Base-by-base conservation (phyloP, 2,797 vertebrate species). In the Poeciliopsis infans region DNA sequence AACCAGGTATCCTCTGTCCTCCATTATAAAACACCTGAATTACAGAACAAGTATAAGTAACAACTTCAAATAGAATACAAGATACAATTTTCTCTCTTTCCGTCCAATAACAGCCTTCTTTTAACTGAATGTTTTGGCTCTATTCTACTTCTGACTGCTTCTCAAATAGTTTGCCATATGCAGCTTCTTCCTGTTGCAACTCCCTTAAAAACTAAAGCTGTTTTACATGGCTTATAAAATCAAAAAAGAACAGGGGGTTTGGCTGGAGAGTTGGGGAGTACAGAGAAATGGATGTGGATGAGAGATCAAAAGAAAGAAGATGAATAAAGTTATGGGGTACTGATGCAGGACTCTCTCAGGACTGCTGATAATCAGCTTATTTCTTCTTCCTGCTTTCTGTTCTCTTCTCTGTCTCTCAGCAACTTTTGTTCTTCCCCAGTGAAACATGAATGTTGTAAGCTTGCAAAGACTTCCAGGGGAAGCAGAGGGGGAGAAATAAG, bases 11-110 rank as follows among this genome's bases (percentile, higher is more conserved):
- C 98, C 98, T 87, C 97, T 95, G 95, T 99, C 98, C 90, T 99
- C 98, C 98, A 99, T 99, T 82, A 99, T 99, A 85, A 99, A 99
- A 91, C 98, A 99, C 91, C 98, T 99, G 85, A 10, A 79, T 79
- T 31, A 41, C 10, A 81, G 33, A 66, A 89, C 16, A 88, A 77
- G 85, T 23, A 85, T 6, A 68, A 43, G n/a, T 55, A 36, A 15
- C 45, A 1, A 74, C n/a, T 47, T 33, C 5, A 79, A 39, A 84
- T 61, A 49, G 7, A 4, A 18, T 31, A 31, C 7, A 41, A 16
- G 41, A 12, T 7, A 28, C 7, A 31, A 39, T 20, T 53, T 49
- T 13, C 15, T 20, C 6, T 13, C 23, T 51, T 31, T 55, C 39
- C 28, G 0, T 10, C 8, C 1, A 12, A 28, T 0, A 61, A 72